Conservation (phyloP, 2,888 invertebrate genomes). For the Chalcis sispes region DNA sequence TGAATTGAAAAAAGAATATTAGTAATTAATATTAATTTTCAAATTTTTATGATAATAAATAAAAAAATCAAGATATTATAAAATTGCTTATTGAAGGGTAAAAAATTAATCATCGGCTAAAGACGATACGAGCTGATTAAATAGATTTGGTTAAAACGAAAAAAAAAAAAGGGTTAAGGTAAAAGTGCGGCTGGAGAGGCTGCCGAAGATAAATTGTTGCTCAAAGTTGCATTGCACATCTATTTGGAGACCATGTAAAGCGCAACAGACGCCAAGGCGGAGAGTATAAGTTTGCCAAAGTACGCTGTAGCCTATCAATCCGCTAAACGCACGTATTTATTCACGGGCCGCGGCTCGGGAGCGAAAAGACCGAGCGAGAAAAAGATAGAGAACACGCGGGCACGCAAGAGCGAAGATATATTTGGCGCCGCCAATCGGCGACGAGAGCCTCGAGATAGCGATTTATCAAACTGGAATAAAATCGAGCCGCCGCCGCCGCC, state of each 20-base stretch:
- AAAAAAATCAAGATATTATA: too few relatives aligned
- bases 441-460: slow-evolving; percentile 39
- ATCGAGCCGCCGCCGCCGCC: slow-evolving; percentile 16
- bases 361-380: background rate
- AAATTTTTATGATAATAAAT: too few relatives aligned
- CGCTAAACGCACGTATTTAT: slow-evolving; percentile 69
- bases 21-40: too few relatives aligned
- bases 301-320: slow-evolving; percentile 71
- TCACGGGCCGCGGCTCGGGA: slow-evolving; percentile 49
- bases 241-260: slow-evolving; percentile 61
- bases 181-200: background rate
- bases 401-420: slow-evolving; percentile 54
- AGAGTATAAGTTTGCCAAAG: slow-evolving; percentile 67
- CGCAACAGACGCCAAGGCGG: slow-evolving; percentile 45
- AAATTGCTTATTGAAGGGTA: too few relatives aligned
- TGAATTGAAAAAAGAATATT: too few relatives aligned
- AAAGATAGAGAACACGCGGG: slow-evolving; percentile 8
- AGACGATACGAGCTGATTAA: too few relatives aligned
- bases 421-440: slow-evolving; percentile 56
- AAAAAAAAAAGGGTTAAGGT: background rate
- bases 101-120: too few relatives aligned
- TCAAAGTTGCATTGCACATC: slow-evolving; percentile 61
- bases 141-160: background rate
- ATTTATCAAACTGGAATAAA: slow-evolving; percentile 54
- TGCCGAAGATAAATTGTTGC: slow-evolving; percentile 1